Evolutionary conservation across 2,797 vertebrate species (phyloP).

Genomic region (Crocidura indochinensis): DNA sequence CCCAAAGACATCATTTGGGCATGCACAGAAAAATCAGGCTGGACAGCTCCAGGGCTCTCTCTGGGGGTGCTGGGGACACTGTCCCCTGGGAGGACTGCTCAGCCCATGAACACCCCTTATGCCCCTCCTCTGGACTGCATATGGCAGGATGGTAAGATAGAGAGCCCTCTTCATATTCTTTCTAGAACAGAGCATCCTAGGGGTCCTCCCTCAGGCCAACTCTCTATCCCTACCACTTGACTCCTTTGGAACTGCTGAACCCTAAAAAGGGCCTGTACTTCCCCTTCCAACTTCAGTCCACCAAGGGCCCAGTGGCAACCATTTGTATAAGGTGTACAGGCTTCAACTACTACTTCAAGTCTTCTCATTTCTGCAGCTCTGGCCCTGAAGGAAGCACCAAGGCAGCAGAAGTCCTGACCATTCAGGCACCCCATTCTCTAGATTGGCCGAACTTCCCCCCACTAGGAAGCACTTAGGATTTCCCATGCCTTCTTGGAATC

Average conservation of each 20-base stretch:
- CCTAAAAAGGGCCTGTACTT: background rate
- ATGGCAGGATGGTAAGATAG: background rate
- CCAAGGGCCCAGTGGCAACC: background rate
- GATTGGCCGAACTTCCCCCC: background rate
- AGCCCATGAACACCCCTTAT: background rate
- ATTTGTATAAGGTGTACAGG: background rate
- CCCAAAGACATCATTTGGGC: background rate
- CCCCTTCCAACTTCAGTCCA: background rate
- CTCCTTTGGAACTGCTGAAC: background rate
- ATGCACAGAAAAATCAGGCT: background rate
- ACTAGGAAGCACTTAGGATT: background rate
- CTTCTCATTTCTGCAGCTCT: too few relatives aligned
- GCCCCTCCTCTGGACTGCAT: accelerated
- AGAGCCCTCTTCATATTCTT: background rate
- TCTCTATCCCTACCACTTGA: background rate
- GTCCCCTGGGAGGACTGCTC: too few relatives aligned
- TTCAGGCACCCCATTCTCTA: background rate
- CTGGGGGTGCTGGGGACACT: background rate
- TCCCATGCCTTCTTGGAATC: slow-evolving; percentile 16
- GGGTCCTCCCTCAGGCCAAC: too few relatives aligned
- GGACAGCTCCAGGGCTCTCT: too few relatives aligned
- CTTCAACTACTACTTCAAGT: background rate
- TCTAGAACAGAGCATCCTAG: background rate
- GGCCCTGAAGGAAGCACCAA: background rate
- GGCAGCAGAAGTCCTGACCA: too few relatives aligned